phyloP scores from a whole-genome alignment of 2,797 vertebrate species.

The Sandelia bainsii region DNA sequence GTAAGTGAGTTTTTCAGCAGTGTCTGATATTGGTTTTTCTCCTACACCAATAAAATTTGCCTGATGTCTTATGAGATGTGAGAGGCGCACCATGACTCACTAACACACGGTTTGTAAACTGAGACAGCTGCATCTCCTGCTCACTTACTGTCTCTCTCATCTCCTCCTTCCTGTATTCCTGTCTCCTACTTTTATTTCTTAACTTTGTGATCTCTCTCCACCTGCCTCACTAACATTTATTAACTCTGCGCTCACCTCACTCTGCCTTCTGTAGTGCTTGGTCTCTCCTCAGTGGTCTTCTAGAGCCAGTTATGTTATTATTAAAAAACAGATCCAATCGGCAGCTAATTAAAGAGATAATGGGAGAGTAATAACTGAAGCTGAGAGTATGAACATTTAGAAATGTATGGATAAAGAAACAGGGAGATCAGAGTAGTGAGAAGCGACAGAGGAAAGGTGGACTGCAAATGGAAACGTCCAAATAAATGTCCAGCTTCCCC shows the following conservation, averaged over 20 bases:
- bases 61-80: conserved; percentile 45
- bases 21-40: conserved; percentile 50
- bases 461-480: conserved; percentile 3
- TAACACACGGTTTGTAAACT: conserved; percentile 30
- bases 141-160: conserved; percentile 16
- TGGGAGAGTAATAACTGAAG: conserved; percentile 48
- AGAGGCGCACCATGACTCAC: conserved; percentile 50
- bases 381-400: conserved; percentile 8
- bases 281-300: conserved; percentile 34
- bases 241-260: not conserved
- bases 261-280: conserved; percentile 1
- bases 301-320: conserved; percentile 64
- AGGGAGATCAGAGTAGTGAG: conserved; percentile 6
- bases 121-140: conserved; percentile 45
- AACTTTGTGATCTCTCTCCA: conserved; percentile 6
- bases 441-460: not conserved
- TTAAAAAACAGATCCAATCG: conserved; percentile 68
- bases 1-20: conserved; percentile 21
- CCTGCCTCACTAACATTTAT: conserved; percentile 11
- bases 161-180: conserved; percentile 16
- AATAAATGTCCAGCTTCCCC: too few species aligned
- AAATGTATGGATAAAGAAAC: conserved; percentile 11
- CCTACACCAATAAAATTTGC: conserved; percentile 54
- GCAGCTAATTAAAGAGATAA: conserved; percentile 71
- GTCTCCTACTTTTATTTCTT: conserved; percentile 21